phyloP scores from a whole-genome alignment of 2,797 vertebrate species.

The Prionace glauca region DNA sequence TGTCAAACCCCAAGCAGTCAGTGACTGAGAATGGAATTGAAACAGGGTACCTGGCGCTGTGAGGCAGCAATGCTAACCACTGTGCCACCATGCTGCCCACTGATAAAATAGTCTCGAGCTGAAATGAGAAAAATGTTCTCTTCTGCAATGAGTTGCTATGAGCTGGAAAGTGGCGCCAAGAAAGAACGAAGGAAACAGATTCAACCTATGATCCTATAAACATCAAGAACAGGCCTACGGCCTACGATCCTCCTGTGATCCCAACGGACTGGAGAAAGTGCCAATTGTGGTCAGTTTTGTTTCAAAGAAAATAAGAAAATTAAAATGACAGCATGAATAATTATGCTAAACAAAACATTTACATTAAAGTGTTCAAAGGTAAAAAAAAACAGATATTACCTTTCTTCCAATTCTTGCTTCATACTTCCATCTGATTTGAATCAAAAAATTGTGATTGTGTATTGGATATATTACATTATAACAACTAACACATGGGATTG shows the following conservation, averaged over 20 bases:
- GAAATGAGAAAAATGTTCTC: neutral
- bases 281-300: neutral
- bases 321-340: conserved; percentile 26
- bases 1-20: no score
- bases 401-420: conserved; percentile 20
- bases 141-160: neutral
- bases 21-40: no score
- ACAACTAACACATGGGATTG: conserved; percentile 36
- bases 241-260: neutral
- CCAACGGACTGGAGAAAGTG: neutral
- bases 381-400: conserved; percentile 5
- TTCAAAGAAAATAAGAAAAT: conserved; percentile 27
- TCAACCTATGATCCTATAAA: neutral
- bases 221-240: neutral
- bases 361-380: conserved; percentile 10
- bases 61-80: no score
- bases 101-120: neutral
- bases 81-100: neutral
- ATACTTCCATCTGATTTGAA: conserved; percentile 34
- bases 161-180: neutral
- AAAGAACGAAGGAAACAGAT: neutral
- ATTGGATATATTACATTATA: conserved; percentile 35
- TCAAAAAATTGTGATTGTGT: conserved; percentile 22
- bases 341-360: conserved; percentile 1
- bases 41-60: no score